phyloP scores from a whole-genome alignment of 2,888 invertebrate genomes.

The Thymelicus lineola region DNA sequence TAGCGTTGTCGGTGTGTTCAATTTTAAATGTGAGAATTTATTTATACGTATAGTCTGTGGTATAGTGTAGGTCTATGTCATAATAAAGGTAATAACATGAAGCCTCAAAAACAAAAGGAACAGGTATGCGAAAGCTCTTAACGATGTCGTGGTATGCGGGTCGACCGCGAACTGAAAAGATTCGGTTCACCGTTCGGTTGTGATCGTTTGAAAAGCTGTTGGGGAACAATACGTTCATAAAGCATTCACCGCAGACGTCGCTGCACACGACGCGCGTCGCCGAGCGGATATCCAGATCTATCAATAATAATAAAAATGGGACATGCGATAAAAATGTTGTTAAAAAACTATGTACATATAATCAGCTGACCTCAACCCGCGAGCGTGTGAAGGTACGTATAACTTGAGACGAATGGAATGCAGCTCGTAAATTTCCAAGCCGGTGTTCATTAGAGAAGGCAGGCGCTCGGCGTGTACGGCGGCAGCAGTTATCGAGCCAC shows the following conservation, averaged over 20 bases:
- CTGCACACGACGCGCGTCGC: slow-evolving; percentile 50
- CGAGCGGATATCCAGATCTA: slow-evolving; percentile 47
- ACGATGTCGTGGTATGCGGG: slow-evolving; percentile 71
- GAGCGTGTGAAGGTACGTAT: slow-evolving; percentile 38
- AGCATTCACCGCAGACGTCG: slow-evolving; percentile 74
- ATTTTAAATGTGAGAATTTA: slow-evolving; percentile 43
- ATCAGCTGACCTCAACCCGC: slow-evolving; percentile 32
- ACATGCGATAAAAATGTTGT: slow-evolving; percentile 21
- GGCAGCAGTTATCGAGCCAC: slow-evolving; percentile 64
- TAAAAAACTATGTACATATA: slow-evolving; percentile 16
- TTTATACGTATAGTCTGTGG: slow-evolving; percentile 37
- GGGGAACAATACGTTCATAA: slow-evolving; percentile 79
- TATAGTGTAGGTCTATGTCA: slow-evolving; percentile 34
- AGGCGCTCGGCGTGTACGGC: slow-evolving; percentile 49
- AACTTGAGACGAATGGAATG: slow-evolving; percentile 61
- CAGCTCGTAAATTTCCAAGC: slow-evolving; percentile 61
- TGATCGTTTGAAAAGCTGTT: slow-evolving; percentile 61
- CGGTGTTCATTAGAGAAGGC: slow-evolving; percentile 68
- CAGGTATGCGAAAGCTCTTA: slow-evolving; percentile 60
- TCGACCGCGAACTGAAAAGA: slow-evolving; percentile 75
- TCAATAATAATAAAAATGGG: slow-evolving; percentile 24
- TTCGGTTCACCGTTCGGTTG: slow-evolving; percentile 60
- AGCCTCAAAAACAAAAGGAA: slow-evolving; percentile 52
- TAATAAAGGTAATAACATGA: slow-evolving; percentile 41
- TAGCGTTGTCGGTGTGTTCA: slow-evolving; percentile 51